These are phyloP conservation scores for Aurelia sp. DNA, from an alignment of 30 jellyfish, hydroid and myxozoan species.

Conservation along the genomic window DNA sequence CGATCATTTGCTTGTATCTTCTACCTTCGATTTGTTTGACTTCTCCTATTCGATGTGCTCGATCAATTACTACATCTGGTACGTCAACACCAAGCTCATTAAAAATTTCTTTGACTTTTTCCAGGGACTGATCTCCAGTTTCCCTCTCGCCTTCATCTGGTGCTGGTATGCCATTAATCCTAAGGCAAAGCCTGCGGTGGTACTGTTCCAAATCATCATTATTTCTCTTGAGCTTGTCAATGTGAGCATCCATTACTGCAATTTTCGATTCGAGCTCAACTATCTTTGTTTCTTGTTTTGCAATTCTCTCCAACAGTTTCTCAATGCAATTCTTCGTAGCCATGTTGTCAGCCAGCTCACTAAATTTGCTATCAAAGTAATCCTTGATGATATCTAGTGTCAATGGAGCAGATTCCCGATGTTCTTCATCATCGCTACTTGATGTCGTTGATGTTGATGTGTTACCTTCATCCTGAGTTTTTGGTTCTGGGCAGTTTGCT, in stretches of 20 bases:
- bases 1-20: too few relatives aligned
- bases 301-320: not conserved
- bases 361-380: slow-evolving; percentile 20
- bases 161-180: slow-evolving; percentile 29
- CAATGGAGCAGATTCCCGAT: too few relatives aligned
- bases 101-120: slow-evolving; percentile 22
- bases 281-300: not conserved
- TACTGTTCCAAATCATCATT: slow-evolving; percentile 46
- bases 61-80: too few relatives aligned
- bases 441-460: too few relatives aligned
- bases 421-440: too few relatives aligned
- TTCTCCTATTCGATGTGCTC: too few relatives aligned
- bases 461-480: too few relatives aligned
- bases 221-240: slow-evolving; percentile 6
- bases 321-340: slow-evolving; percentile 45
- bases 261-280: slow-evolving; percentile 9
- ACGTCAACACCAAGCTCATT: slow-evolving; percentile 31
- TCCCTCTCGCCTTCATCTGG: slow-evolving; percentile 26
- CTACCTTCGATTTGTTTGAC: too few relatives aligned
- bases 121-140: slow-evolving; percentile 31
- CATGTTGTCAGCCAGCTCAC: slow-evolving; percentile 18
- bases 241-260: slow-evolving; percentile 36
- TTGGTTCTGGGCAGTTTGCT: too few relatives aligned
- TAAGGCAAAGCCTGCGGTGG: not conserved
- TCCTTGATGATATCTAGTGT: not conserved